A percentile compares a stretch with the other conserved stretches of the same genome.
Evolutionary conservation across 1,140 invertebrate species (phyloP).

Genomic region (Oryzaephilus surinamensis): DNA sequence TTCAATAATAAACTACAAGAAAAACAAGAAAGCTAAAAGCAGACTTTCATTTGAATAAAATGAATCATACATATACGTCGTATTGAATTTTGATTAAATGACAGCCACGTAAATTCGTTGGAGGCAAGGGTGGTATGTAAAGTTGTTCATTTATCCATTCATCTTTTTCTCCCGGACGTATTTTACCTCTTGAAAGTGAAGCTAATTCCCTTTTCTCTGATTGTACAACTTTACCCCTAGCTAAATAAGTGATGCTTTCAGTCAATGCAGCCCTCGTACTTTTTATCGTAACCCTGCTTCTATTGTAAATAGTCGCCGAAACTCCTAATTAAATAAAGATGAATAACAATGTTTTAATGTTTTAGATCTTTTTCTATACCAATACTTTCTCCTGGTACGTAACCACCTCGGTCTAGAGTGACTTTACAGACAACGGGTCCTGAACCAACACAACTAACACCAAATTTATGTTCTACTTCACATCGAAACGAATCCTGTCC

Average conservation of each 20-base stretch:
- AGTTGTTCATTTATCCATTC: constrained; percentile 85
- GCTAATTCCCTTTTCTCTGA: constrained; percentile 80
- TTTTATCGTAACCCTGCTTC: constrained; percentile 67
- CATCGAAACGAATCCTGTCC: constrained; percentile 81
- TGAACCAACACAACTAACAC: constrained; percentile 72
- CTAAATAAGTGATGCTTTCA: constrained; percentile 85
- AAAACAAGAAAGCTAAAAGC: constrained; percentile 5
- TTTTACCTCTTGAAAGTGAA: constrained; percentile 69
- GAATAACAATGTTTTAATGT: background rate
- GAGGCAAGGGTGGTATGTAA: constrained; percentile 87
- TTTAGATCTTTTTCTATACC: constrained; percentile 30
- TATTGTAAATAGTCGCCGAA: constrained; percentile 77
- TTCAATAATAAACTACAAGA: constrained; percentile 74
- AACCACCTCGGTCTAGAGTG: constrained; percentile 79
- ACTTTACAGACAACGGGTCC: constrained; percentile 76
- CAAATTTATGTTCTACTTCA: constrained; percentile 81
- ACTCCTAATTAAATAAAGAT: constrained; percentile 22
- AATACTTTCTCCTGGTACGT: constrained; percentile 88
- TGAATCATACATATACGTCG: constrained; percentile 79
- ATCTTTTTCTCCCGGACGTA: constrained; percentile 67
- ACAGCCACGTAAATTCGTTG: constrained; percentile 90
- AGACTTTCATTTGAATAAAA: background rate
- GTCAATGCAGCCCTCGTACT: constrained; percentile 66
- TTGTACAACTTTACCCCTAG: constrained; percentile 74
- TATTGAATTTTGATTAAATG: constrained; percentile 91